These are phyloP conservation scores for Pseudonaja textilis DNA, from an alignment of 2,113 vertebrate species.

Conservation along the genomic window DNA sequence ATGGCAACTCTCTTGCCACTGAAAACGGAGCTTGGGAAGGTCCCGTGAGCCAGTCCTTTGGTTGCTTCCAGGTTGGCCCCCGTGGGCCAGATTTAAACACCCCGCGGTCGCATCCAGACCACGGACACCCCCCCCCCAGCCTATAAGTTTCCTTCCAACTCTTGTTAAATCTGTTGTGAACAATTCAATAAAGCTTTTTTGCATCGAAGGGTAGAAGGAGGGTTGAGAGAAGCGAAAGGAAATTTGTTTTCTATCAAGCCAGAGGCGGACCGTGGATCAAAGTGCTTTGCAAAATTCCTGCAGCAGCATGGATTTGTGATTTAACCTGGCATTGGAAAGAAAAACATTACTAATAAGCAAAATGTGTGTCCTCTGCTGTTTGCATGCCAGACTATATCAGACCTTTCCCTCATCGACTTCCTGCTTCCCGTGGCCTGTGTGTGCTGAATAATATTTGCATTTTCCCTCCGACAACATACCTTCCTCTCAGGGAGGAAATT, in stretches of 20 bases:
- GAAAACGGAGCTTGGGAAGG: too few relatives aligned
- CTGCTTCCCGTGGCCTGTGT: conserved; percentile 27
- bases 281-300: not conserved
- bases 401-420: conserved; percentile 26
- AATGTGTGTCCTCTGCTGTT: conserved; percentile 9
- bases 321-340: not conserved
- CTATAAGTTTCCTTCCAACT: too few relatives aligned
- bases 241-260: not conserved
- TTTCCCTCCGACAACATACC: conserved; percentile 30
- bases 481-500: conserved; percentile 47
- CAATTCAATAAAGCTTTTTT: not conserved
- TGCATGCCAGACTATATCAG: conserved; percentile 26
- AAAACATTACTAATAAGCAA: conserved; percentile 21
- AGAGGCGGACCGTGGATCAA: not conserved
- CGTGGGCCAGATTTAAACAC: too few relatives aligned
- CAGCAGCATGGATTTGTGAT: not conserved
- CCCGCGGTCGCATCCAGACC: too few relatives aligned
- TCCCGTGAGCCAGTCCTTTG: too few relatives aligned
- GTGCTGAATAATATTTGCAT: conserved; percentile 46
- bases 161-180: not conserved
- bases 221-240: not conserved
- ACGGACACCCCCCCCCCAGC: too few relatives aligned
- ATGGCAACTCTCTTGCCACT: too few relatives aligned
- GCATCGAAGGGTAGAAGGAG: not conserved
- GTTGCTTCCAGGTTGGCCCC: too few relatives aligned